These are phyloP conservation scores for Caenorhabditis virilis DNA, from an alignment of 2,888 invertebrate species.

Conservation along the genomic window DNA sequence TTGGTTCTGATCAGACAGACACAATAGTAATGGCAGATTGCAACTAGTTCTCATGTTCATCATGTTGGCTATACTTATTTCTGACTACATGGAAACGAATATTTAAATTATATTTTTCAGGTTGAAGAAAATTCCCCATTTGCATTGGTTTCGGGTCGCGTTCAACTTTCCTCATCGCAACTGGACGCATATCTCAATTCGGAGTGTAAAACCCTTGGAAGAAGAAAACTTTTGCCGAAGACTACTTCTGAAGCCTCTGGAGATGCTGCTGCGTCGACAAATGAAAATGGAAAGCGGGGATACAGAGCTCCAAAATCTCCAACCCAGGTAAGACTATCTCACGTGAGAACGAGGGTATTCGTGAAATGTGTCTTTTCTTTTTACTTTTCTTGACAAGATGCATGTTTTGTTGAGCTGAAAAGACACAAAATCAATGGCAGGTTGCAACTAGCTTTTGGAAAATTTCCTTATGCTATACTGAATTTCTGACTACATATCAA, in stretches of 20 bases:
- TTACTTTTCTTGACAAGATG: background rate
- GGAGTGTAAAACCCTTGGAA: conserved; percentile 54
- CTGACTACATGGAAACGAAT: conserved; percentile 2
- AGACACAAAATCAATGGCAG: conserved; percentile 5
- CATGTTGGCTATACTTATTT: conserved; percentile 20
- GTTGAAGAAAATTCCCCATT: conserved; percentile 44
- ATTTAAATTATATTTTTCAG: background rate
- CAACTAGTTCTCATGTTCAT: conserved; percentile 11
- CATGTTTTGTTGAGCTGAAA: background rate
- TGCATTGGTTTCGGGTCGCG: conserved; percentile 32
- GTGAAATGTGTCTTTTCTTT: conserved; percentile 1
- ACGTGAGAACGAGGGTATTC: too few species aligned
- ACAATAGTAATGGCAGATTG: conserved; percentile 26
- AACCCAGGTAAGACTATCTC: conserved; percentile 17
- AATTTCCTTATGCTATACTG: conserved; percentile 7
- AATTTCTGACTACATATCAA: conserved; percentile 20
- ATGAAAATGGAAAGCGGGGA: conserved; percentile 15
- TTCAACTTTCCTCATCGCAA: conserved; percentile 54
- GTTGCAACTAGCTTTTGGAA: background rate
- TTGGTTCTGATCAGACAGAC: conserved; percentile 20
- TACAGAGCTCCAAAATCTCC: conserved; percentile 30
- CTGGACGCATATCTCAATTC: conserved; percentile 61
- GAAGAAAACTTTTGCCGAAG: conserved; percentile 7
- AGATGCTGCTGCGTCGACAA: background rate
- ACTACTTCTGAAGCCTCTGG: background rate